These are phyloP conservation scores for Ceratosolen fusciceps DNA, from an alignment of 1,140 invertebrate genomes.

Conservation along the genomic window DNA sequence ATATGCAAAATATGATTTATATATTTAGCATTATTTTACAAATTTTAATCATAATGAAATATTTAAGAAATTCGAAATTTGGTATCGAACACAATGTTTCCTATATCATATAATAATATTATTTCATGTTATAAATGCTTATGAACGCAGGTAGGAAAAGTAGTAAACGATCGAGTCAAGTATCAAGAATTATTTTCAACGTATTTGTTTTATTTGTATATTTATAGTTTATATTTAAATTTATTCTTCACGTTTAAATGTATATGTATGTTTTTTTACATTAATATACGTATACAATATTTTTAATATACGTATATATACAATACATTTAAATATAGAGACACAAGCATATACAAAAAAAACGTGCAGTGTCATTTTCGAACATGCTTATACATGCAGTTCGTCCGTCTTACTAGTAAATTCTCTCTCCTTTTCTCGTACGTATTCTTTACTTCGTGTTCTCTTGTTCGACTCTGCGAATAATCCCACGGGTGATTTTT, in stretches of 20 bases:
- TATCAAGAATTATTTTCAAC: not conserved
- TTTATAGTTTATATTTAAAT: not conserved
- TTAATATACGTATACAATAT: not conserved
- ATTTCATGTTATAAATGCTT: not conserved
- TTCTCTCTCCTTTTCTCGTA: constrained; percentile 3
- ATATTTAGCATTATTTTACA: no score
- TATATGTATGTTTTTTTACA: not conserved
- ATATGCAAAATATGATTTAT: no score
- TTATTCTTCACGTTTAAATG: not conserved
- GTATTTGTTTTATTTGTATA: no score
- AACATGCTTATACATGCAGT: constrained; percentile 44
- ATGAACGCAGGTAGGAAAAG: constrained; percentile 31
- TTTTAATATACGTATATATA: not conserved
- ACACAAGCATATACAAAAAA: constrained; percentile 20
- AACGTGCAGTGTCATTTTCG: constrained; percentile 48
- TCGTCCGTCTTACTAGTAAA: not conserved
- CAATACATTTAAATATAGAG: not conserved
- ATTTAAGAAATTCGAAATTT: constrained; percentile 24
- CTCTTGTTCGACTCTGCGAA: constrained; percentile 9
- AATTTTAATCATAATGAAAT: no score
- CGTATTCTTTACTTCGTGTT: not conserved
- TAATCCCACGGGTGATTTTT: constrained; percentile 49
- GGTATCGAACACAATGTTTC: constrained; percentile 11
- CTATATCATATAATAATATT: not conserved
- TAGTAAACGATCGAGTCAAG: not conserved